Percentiles rank a stretch among this genome's conserved stretches.
These are phyloP conservation scores for Serripes groenlandicus DNA, from an alignment of 2,888 invertebrate genomes.

Conservation along the genomic window DNA sequence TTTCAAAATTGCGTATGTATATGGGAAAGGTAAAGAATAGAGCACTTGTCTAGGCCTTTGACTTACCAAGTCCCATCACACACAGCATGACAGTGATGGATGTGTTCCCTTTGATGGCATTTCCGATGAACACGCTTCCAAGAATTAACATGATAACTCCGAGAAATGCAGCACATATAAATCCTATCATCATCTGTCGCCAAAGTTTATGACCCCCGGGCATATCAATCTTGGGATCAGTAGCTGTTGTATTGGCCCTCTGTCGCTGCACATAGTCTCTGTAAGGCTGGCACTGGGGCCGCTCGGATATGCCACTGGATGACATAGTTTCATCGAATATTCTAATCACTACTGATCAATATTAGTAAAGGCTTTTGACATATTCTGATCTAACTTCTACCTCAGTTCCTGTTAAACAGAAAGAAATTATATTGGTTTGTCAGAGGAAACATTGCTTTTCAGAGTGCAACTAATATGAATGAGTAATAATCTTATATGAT, in stretches of 20 bases:
- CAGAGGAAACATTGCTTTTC: no score
- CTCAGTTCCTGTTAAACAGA: no score
- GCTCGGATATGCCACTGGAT: conserved; percentile 29
- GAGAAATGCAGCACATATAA: conserved; percentile 78
- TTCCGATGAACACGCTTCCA: conserved; percentile 79
- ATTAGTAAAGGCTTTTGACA: no score
- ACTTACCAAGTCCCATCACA: conserved; percentile 83
- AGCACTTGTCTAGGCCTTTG: background rate
- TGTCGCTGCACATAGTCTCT: conserved; percentile 51
- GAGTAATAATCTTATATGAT: no score
- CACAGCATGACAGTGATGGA: conserved; percentile 83
- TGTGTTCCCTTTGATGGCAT: conserved; percentile 77
- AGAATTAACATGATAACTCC: conserved; percentile 80
- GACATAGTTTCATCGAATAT: no score
- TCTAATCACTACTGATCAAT: no score
- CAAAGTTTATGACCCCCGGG: conserved; percentile 74
- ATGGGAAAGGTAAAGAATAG: background rate
- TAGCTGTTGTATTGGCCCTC: conserved; percentile 19
- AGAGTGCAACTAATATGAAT: no score
- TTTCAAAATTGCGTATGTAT: no score
- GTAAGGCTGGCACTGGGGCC: conserved; percentile 55
- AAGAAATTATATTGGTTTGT: no score
- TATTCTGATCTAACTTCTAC: no score
- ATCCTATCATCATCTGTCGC: conserved; percentile 82
- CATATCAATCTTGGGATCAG: conserved; percentile 39